Evolutionary conservation across 1,140 invertebrate species (phyloP).

Genomic region (Eciton burchellii): DNA sequence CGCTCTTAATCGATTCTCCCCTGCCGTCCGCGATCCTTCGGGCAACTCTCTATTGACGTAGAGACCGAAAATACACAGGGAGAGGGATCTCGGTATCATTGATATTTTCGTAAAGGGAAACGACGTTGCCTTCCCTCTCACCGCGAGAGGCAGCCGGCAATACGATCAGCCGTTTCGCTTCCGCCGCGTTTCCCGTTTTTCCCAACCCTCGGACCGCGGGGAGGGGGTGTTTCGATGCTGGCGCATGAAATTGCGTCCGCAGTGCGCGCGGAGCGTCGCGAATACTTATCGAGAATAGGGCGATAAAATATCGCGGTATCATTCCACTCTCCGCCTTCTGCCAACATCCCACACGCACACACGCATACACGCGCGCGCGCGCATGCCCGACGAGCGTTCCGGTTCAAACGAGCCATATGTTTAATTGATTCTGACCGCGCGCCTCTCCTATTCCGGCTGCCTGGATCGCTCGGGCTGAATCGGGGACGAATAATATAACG

Average conservation of each 20-base stretch:
- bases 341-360: too few species aligned
- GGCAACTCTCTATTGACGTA: constrained; percentile 56
- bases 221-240: background rate
- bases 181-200: background rate
- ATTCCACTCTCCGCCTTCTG: too few species aligned
- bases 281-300: background rate
- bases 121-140: background rate
- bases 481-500: constrained; percentile 8
- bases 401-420: background rate
- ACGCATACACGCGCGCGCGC: too few species aligned
- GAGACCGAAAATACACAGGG: constrained; percentile 51
- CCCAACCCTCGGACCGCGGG: too few species aligned
- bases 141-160: background rate
- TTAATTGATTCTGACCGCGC: constrained; percentile 30
- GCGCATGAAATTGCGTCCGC: background rate
- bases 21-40: constrained; percentile 8
- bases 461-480: background rate
- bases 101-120: constrained; percentile 45
- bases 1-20: constrained; percentile 48
- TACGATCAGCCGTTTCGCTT: constrained; percentile 21
- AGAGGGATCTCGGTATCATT: background rate
- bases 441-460: constrained; percentile 42
- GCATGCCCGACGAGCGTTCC: too few species aligned
- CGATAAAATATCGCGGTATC: background rate
- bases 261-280: background rate